Evolutionary conservation across 2,113 vertebrate species (phyloP).

Genomic region (Aspidoscelis tigris): DNA sequence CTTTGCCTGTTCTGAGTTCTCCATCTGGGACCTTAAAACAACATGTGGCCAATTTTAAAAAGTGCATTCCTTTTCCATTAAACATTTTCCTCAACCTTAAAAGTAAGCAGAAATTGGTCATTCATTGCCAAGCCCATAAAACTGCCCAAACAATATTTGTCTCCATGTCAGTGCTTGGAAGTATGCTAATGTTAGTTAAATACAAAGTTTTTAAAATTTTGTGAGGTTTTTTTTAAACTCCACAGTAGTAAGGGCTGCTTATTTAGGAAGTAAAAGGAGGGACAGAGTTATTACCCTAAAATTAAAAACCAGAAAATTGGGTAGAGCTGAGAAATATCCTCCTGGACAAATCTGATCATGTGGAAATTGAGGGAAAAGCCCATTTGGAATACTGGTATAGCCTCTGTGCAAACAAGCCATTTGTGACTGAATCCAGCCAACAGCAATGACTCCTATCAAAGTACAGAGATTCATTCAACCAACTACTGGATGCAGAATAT

Average conservation of each 20-base stretch:
- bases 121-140: slow-evolving; percentile 41
- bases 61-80: slow-evolving; percentile 34
- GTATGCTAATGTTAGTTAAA: slow-evolving; percentile 29
- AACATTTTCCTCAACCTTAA: slow-evolving; percentile 47
- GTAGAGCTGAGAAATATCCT: slow-evolving; percentile 25
- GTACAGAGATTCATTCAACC: no score
- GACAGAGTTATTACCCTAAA: slow-evolving; percentile 59
- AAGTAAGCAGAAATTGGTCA: slow-evolving; percentile 39
- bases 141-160: slow-evolving; percentile 53
- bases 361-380: no score
- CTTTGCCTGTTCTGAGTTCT: background rate
- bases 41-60: slow-evolving; percentile 28
- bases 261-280: slow-evolving; percentile 52
- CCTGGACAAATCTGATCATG: no score
- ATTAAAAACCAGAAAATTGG: slow-evolving; percentile 38
- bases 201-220: slow-evolving; percentile 44
- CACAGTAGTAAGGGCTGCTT: slow-evolving; percentile 40
- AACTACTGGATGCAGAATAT: no score
- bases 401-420: background rate
- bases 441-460: no score
- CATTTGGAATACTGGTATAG: no score
- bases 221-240: slow-evolving; percentile 44
- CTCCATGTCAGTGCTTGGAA: slow-evolving; percentile 48
- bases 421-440: no score
- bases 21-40: slow-evolving; percentile 33